Evolutionary conservation across 2,113 vertebrate genomes (phyloP), one percentile per base, ranked within the genome.

Genomic region (Xiphorhynchus elegans): DNA sequence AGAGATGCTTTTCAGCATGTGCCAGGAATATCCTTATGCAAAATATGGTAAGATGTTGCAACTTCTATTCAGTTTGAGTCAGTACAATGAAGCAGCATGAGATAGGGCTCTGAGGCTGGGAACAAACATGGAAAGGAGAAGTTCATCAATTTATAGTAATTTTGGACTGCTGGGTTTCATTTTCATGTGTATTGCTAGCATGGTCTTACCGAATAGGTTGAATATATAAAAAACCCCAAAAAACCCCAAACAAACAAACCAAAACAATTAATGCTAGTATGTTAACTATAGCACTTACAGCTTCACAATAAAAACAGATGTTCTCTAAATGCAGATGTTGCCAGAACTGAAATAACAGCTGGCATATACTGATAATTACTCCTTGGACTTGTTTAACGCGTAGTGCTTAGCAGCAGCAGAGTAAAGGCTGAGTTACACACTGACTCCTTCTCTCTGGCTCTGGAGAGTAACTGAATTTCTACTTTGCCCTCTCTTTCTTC

Each of bases 321-420:
- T 92, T 78, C 40, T 66, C n/a, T 94, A 80, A 92, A 70, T 80
- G 82, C 72, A 92, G 94, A 83, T 93, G 90, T 79, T 86, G 49
- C 63, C 75, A 69, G 78, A 42, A 66, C 70, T 74, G 59, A 85
- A 85, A 60, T 74, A 88, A 73, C 76, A 78, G 83, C 80, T 90
- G 87, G 37, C 53, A 21, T 55, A 16, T 25, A 52, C 76, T 80
- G 89, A 92, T 95, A 94, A 94, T 85, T 83, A 40, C 80, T 86
- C 24, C 49, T 42, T 80, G 50, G 52, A 21, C 35, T 88, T 10
- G 1, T 78, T 95, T 47, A 55, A 17, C 25, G 76, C 21, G n/a
- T 42, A 62, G 76, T 66, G 40, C 29, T 92, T 14, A 73, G 50
- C 63, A 69, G 63, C 0, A 0, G 46, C 1, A 0, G n/a, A 50